Conservation (phyloP, 2,797 vertebrate genomes). For the Otus scops region DNA sequence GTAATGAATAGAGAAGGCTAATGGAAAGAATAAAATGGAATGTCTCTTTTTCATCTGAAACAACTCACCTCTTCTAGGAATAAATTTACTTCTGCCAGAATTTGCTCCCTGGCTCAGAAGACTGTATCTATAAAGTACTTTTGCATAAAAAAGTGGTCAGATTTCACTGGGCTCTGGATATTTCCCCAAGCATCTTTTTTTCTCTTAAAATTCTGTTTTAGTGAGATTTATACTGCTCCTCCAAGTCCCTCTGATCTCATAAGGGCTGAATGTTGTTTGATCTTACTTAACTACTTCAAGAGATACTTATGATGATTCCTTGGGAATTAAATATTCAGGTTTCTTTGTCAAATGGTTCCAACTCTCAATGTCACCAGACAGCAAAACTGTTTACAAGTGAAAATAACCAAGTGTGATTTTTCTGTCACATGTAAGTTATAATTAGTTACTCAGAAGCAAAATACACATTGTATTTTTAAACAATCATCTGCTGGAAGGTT, state of each 20-base stretch:
- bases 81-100: background rate
- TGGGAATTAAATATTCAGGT: background rate
- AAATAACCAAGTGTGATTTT: background rate
- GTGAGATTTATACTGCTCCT: background rate
- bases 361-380: background rate
- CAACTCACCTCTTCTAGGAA: background rate
- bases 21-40: background rate
- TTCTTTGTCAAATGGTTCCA: background rate
- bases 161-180: background rate
- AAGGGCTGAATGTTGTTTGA: background rate
- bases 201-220: background rate
- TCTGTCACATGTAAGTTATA: background rate
- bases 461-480: background rate
- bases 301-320: background rate
- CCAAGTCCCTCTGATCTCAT: background rate
- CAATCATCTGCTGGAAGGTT: background rate
- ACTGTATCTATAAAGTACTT: background rate
- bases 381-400: background rate
- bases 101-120: background rate
- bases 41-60: background rate
- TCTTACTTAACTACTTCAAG: background rate
- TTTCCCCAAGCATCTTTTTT: background rate
- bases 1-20: background rate
- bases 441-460: background rate
- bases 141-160: background rate